phyloP scores from a whole-genome alignment of 1,140 invertebrate genomes.

The Eurosta solidaginis region DNA sequence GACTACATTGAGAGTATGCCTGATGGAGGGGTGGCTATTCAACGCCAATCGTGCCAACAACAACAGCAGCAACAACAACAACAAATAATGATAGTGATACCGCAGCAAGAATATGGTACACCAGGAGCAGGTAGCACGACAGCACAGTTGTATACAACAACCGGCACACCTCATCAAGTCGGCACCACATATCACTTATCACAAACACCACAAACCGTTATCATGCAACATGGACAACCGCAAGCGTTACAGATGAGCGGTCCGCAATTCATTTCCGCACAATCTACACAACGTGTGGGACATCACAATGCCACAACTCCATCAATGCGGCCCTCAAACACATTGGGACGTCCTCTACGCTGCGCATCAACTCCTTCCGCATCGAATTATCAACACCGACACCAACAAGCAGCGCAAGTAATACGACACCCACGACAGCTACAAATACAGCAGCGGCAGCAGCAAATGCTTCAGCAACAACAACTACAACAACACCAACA shows the following conservation, averaged over 20 bases:
- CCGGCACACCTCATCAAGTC: not conserved
- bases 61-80: slow-evolving; percentile 34
- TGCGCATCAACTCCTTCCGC: not conserved
- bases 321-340: not conserved
- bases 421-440: not conserved
- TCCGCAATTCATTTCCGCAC: slow-evolving; percentile 7
- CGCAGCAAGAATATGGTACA: slow-evolving; percentile 36
- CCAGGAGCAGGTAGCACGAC: slow-evolving; percentile 50
- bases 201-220: slow-evolving; percentile 17
- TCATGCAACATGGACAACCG: slow-evolving; percentile 11
- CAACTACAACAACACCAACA: slow-evolving; percentile 27
- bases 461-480: slow-evolving; percentile 12
- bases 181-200: not conserved
- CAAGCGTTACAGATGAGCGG: not conserved
- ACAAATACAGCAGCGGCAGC: slow-evolving; percentile 24
- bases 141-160: slow-evolving; percentile 45
- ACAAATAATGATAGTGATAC: slow-evolving; percentile 52
- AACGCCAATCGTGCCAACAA: slow-evolving; percentile 32
- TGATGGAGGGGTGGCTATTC: not conserved
- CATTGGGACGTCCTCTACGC: not conserved
- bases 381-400: not conserved
- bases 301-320: slow-evolving; percentile 6
- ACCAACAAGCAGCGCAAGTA: not conserved
- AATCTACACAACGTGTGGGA: not conserved
- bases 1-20: slow-evolving; percentile 45